Evolutionary conservation across 2,797 vertebrate genomes (phyloP).

Genomic region (Melanotaenia parkinsoni): DNA sequence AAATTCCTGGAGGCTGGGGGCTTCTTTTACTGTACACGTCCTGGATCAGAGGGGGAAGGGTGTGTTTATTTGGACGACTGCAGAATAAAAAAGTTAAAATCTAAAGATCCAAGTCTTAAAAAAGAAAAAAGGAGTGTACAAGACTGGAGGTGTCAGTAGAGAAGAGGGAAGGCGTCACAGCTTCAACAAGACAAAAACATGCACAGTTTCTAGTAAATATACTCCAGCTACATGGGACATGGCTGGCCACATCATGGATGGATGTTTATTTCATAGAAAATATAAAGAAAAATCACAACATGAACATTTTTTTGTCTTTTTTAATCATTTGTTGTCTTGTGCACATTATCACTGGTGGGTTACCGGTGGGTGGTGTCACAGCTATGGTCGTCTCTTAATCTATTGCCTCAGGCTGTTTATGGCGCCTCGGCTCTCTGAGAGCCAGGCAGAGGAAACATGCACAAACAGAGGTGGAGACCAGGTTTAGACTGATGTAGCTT

Average conservation of each 20-base stretch:
- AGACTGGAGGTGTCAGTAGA: slow-evolving; percentile 35
- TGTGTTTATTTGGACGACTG: slow-evolving; percentile 6
- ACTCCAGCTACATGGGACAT: slow-evolving; percentile 88
- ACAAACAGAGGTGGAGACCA: slow-evolving; percentile 47
- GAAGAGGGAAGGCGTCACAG: slow-evolving; percentile 74
- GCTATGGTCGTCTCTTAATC: slow-evolving; percentile 85
- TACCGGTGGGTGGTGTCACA: slow-evolving; percentile 84
- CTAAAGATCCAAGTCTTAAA: slow-evolving; percentile 20
- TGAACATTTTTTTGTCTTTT: not conserved
- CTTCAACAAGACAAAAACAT: slow-evolving; percentile 92
- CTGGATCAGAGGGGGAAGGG: slow-evolving; percentile 5
- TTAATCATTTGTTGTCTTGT: slow-evolving; percentile 45
- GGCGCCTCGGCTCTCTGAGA: slow-evolving; percentile 73
- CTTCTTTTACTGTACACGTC: slow-evolving; percentile 19
- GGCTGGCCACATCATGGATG: slow-evolving; percentile 81
- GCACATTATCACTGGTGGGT: slow-evolving; percentile 53
- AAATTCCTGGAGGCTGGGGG: not conserved
- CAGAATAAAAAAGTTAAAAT: slow-evolving; percentile 39
- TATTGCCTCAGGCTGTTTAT: slow-evolving; percentile 86
- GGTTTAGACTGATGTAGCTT: slow-evolving; percentile 51
- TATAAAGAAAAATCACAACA: slow-evolving; percentile 51
- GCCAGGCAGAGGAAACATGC: slow-evolving; percentile 68
- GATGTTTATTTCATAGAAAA: slow-evolving; percentile 39
- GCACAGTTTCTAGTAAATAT: slow-evolving; percentile 89
- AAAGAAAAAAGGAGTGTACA: slow-evolving; percentile 24